phyloP scores from a whole-genome alignment of 2,113 vertebrate genomes.

The Semicossyphus pulcher region DNA sequence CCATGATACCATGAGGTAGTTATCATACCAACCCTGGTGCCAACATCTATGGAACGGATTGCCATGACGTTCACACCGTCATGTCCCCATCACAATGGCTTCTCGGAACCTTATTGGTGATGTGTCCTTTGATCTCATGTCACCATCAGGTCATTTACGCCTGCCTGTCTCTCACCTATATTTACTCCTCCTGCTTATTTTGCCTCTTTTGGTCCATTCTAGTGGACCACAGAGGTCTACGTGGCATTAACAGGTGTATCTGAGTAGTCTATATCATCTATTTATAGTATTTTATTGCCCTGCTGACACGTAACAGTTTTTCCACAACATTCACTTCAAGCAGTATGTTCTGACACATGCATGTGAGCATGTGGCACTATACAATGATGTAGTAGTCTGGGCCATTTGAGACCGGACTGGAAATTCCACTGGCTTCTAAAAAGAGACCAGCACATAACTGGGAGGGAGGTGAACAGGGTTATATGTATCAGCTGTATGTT shows the following conservation, averaged over 20 bases:
- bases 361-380: constrained; percentile 8
- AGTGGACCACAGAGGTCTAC: background rate
- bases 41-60: no score
- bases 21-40: no score
- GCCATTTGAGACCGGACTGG: constrained; percentile 62
- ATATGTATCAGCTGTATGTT: constrained; percentile 47
- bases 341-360: constrained; percentile 2
- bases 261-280: constrained; percentile 11
- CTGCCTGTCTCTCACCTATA: no score
- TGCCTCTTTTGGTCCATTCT: background rate
- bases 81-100: background rate
- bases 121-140: no score
- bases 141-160: no score
- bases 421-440: constrained; percentile 73
- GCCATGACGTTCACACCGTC: no score
- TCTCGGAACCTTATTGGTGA: background rate
- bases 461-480: constrained; percentile 30
- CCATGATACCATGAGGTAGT: no score
- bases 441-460: constrained; percentile 70
- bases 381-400: constrained; percentile 52
- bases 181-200: background rate
- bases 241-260: background rate
- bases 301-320: background rate
- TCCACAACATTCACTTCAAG: background rate
- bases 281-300: constrained; percentile 10